Evolutionary conservation across 2,797 vertebrate genomes (phyloP).

Genomic region (Lagorchestes hirsutus): DNA sequence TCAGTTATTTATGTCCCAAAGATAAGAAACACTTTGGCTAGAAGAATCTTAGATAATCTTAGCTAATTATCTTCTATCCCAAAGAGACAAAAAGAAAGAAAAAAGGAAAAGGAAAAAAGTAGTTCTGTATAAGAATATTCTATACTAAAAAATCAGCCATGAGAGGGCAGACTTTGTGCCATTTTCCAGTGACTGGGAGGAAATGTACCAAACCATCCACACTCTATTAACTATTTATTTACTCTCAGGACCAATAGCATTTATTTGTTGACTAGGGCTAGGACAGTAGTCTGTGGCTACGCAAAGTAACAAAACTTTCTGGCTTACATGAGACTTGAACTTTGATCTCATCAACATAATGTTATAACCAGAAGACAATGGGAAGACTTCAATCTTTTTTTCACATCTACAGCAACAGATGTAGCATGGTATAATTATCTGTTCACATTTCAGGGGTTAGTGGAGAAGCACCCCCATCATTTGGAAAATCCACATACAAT

Average conservation of each 20-base stretch:
- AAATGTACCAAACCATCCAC: not conserved
- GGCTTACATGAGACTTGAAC: not conserved
- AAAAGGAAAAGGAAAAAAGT: not conserved
- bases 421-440: not conserved
- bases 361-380: not conserved
- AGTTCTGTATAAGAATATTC: not conserved
- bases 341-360: not conserved
- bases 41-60: not conserved
- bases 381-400: not conserved
- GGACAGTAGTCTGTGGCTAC: not conserved
- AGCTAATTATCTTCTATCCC: not conserved
- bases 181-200: not conserved
- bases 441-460: not conserved
- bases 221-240: not conserved
- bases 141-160: not conserved
- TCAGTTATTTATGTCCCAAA: constrained; percentile 37
- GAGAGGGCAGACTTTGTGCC: not conserved
- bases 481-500: too few species aligned
- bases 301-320: not conserved
- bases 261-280: not conserved
- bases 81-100: not conserved
- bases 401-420: not conserved
- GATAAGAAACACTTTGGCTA: constrained; percentile 6
- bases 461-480: not conserved
- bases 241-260: not conserved